A percentile compares a stretch with the other conserved stretches of the same genome.
Conservation (phyloP, 2,888 invertebrate genomes). For the Cephus spinipes region DNA sequence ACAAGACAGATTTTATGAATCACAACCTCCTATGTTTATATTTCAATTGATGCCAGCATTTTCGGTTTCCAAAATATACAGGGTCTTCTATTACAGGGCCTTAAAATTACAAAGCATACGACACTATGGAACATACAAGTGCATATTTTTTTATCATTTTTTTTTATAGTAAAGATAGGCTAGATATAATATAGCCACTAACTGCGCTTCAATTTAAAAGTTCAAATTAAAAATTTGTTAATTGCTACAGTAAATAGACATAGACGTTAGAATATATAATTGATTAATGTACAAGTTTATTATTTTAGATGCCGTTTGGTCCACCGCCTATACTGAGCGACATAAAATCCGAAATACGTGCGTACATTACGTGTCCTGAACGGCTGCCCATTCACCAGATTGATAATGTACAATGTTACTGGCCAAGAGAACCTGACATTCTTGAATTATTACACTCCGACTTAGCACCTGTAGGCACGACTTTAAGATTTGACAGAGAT, state of each 20-base stretch:
- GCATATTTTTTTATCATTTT: neutral
- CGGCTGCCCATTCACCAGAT: constrained; percentile 79
- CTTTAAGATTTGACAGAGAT: constrained; percentile 75
- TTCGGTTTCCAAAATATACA: neutral
- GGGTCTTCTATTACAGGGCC: neutral
- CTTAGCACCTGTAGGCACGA: constrained; percentile 68
- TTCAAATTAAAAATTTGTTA: neutral
- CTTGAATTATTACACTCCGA: constrained; percentile 69
- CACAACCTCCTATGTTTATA: neutral
- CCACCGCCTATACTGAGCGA: constrained; percentile 77
- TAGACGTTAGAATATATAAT: neutral
- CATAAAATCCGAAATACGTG: constrained; percentile 74
- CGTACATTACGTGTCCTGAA: constrained; percentile 77
- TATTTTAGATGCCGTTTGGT: constrained; percentile 62
- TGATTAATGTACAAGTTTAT: neutral
- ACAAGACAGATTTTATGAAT: neutral
- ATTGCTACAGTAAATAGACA: neutral
- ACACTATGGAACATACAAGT: neutral
- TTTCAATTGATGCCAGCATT: neutral
- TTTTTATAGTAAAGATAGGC: neutral
- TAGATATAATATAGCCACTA: no score
- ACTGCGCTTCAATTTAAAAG: neutral
- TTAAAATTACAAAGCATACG: neutral
- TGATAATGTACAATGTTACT: constrained; percentile 77
- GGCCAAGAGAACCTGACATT: constrained; percentile 71